Conservation (phyloP, 2,797 vertebrate species). For the Fistularia commersonii region DNA sequence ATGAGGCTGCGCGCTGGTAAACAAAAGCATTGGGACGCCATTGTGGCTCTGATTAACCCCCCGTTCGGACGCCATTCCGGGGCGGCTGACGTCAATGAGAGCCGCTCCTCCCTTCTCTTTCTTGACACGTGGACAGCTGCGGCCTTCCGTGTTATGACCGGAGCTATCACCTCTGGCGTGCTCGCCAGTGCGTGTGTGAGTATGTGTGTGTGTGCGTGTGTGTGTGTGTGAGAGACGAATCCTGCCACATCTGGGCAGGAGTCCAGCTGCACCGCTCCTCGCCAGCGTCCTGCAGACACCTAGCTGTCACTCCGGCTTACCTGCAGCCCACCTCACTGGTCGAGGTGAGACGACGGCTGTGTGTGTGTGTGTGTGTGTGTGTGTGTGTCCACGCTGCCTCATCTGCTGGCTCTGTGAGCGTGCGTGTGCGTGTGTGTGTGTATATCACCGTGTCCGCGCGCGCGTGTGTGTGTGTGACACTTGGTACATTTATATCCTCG, state of each 20-base stretch:
- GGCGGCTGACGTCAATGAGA: constrained; percentile 34
- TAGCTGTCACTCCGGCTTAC: constrained; percentile 66
- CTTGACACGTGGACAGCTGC: constrained; percentile 57
- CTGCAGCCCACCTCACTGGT: constrained; percentile 57
- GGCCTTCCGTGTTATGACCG: constrained; percentile 56
- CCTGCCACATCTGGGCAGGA: constrained; percentile 56
- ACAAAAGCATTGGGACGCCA: no score
- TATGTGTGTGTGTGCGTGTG: constrained; percentile 3
- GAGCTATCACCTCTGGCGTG: constrained; percentile 53
- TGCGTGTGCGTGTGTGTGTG: constrained; percentile 6
- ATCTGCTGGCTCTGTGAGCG: constrained; percentile 23
- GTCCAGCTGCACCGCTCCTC: constrained; percentile 48
- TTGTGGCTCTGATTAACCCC: constrained; percentile 56
- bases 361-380: constrained; percentile 9
- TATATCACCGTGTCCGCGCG: constrained; percentile 14
- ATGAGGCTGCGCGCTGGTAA: no score
- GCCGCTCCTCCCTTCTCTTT: constrained; percentile 24
- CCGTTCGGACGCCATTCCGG: not conserved
- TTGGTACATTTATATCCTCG: constrained; percentile 51
- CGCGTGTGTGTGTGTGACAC: constrained; percentile 17
- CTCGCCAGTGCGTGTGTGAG: constrained; percentile 5
- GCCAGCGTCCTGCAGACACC: constrained; percentile 51
- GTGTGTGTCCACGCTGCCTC: constrained; percentile 21
- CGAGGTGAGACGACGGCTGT: constrained; percentile 29
- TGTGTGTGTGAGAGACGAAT: constrained; percentile 20